These are phyloP conservation scores for Lampropteryx suffumata DNA, from an alignment of 2,888 invertebrate species.

Conservation along the genomic window DNA sequence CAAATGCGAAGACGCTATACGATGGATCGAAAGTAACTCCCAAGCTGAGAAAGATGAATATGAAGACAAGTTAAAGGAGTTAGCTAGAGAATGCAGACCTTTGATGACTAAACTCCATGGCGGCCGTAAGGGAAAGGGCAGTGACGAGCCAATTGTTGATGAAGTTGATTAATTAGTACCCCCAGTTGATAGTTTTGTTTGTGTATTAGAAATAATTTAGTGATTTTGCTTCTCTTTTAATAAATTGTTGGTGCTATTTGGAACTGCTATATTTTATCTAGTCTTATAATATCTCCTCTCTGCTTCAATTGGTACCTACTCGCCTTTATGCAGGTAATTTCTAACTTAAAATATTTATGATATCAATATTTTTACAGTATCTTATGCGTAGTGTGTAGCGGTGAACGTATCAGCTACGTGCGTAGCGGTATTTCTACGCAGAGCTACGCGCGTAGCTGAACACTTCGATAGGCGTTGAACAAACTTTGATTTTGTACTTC, in stretches of 20 bases:
- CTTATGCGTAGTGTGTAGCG: no score
- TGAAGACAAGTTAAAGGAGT: constrained; percentile 77
- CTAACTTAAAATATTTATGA: no score
- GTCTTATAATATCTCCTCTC: no score
- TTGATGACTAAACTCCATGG: constrained; percentile 83
- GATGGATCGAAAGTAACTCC: constrained; percentile 87
- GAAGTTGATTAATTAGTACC: constrained; percentile 75
- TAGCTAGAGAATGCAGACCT: constrained; percentile 59
- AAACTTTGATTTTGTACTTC: no score
- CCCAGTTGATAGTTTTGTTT: no score
- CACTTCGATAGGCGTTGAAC: no score
- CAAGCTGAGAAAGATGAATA: constrained; percentile 87
- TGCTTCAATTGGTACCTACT: no score
- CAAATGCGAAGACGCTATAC: constrained; percentile 82
- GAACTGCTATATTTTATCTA: no score
- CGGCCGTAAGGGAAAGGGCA: constrained; percentile 45
- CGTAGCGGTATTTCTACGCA: constrained; percentile 4
- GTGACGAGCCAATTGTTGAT: constrained; percentile 79
- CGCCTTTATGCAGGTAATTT: no score
- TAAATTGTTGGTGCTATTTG: constrained; percentile 17
- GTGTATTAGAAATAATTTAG: not conserved
- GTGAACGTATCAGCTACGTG: not conserved
- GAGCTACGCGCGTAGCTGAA: not conserved
- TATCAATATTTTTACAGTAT: no score
- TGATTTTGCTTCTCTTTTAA: constrained; percentile 16